Conservation (phyloP, 2,888 invertebrate species). For the Apeira syringaria region DNA sequence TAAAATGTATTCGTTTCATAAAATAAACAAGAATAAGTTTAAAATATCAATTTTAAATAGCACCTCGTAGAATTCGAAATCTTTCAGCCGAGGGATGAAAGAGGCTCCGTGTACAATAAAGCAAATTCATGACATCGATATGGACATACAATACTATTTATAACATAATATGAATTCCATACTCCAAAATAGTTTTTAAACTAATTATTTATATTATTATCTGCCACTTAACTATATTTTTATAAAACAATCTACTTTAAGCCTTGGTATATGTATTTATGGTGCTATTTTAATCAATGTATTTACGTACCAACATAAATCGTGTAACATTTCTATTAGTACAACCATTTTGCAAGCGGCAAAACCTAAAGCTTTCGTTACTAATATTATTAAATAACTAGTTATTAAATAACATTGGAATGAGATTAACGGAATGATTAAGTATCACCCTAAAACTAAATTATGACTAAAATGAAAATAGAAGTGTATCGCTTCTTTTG, state of each 20-base stretch:
- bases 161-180: slow-evolving; percentile 76
- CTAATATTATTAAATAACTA: slow-evolving; percentile 5
- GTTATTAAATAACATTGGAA: background rate
- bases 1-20: slow-evolving; percentile 43
- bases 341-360: slow-evolving; percentile 8
- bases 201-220: background rate
- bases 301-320: background rate
- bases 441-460: slow-evolving; percentile 12
- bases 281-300: slow-evolving; percentile 11
- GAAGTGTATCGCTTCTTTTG: slow-evolving; percentile 57
- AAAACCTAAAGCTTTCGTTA: slow-evolving; percentile 8
- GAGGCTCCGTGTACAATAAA: slow-evolving; percentile 38
- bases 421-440: slow-evolving; percentile 13
- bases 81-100: slow-evolving; percentile 36
- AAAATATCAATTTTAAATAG: slow-evolving; percentile 41
- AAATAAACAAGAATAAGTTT: slow-evolving; percentile 26
- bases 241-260: slow-evolving; percentile 2
- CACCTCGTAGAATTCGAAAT: slow-evolving; percentile 47
- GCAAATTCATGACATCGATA: slow-evolving; percentile 20
- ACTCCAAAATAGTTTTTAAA: background rate
- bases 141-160: slow-evolving; percentile 73
- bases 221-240: slow-evolving; percentile 34
- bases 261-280: slow-evolving; percentile 16
- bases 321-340: slow-evolving; percentile 9
- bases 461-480: slow-evolving; percentile 79